Evolutionary conservation across 2,113 vertebrate genomes (phyloP).

Genomic region (Andinoacara biseriatus): DNA sequence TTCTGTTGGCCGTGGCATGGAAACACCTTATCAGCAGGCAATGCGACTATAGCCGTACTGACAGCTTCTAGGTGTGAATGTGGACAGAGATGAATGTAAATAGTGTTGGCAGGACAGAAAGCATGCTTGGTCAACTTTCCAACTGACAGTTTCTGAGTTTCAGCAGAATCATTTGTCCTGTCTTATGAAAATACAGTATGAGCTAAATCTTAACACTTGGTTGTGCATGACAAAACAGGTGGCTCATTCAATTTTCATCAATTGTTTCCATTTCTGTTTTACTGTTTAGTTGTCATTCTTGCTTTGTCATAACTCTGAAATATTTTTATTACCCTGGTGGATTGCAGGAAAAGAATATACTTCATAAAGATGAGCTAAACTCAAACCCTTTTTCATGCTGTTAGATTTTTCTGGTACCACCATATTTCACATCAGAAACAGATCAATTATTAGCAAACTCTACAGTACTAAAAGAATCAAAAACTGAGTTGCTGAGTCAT

Average conservation of each 20-base stretch:
- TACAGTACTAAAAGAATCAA: conserved; percentile 17
- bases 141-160: conserved; percentile 25
- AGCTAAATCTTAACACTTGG: conserved; percentile 40
- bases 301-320: conserved; percentile 1
- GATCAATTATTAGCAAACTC: conserved; percentile 17
- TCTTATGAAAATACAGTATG: no score
- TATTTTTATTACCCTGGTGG: not conserved
- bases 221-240: conserved; percentile 66
- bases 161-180: not conserved
- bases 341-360: not conserved
- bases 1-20: not conserved
- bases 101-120: conserved; percentile 20
- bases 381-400: not conserved
- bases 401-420: not conserved
- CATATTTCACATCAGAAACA: conserved; percentile 26
- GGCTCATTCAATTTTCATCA: conserved; percentile 56
- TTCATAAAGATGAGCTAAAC: not conserved
- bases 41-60: not conserved
- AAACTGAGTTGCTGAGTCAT: conserved; percentile 30
- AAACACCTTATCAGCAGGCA: conserved; percentile 11
- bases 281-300: not conserved
- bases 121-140: conserved; percentile 35
- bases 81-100: conserved; percentile 36
- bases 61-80: conserved; percentile 49
- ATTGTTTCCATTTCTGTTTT: conserved; percentile 20